Conservation (phyloP, 2,113 vertebrate species). For the Acanthochromis polyacanthus region DNA sequence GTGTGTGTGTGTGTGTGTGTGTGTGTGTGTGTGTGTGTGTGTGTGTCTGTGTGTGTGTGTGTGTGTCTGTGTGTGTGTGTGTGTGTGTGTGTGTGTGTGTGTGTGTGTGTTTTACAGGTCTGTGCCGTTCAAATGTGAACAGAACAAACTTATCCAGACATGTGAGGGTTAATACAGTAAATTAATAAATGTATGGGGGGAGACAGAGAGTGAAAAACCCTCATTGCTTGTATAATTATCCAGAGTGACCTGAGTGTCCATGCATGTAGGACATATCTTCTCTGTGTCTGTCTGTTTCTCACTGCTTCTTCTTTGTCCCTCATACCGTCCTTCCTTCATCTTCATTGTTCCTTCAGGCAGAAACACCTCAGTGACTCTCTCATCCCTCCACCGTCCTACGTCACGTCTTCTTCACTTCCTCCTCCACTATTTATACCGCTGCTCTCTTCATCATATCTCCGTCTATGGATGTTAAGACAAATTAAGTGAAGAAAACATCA, state of each 20-base stretch:
- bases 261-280: conserved; percentile 65
- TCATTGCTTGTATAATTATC: conserved; percentile 56
- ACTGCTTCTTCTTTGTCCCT: background rate
- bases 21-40: background rate
- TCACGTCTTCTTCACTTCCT: conserved; percentile 11
- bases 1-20: conserved; percentile 1
- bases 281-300: background rate
- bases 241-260: conserved; percentile 63
- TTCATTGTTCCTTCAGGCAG: conserved; percentile 1
- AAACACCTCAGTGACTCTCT: conserved; percentile 15
- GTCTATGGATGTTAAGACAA: background rate
- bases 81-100: background rate
- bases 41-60: background rate
- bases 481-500: background rate
- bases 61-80: background rate
- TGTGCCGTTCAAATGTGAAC: background rate
- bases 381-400: background rate
- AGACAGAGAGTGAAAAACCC: conserved; percentile 26
- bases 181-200: conserved; percentile 40
- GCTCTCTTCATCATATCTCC: background rate
- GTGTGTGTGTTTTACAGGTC: too few species aligned
- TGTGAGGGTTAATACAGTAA: conserved; percentile 39
- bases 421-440: background rate
- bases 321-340: conserved; percentile 5
- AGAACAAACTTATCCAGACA: background rate